Evolutionary conservation across 2,888 invertebrate species (phyloP).

Genomic region (Plagodis dolabraria): DNA sequence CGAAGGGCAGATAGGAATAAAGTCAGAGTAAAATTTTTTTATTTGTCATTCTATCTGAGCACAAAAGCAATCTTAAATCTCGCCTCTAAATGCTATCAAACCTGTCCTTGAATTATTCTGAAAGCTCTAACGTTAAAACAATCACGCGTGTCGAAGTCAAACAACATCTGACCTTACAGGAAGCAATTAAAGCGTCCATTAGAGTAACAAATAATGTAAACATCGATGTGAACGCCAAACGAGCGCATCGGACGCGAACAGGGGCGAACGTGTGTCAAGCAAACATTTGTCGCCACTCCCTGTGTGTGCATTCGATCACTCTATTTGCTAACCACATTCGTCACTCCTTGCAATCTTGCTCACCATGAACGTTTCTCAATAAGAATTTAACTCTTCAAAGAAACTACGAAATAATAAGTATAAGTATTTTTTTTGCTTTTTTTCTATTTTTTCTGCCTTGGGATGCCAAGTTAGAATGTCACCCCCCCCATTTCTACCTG

Average conservation of each 20-base stretch:
- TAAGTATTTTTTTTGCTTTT: too few relatives aligned
- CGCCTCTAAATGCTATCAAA: slow-evolving; percentile 36
- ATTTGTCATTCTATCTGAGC: too few relatives aligned
- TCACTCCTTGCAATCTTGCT: slow-evolving; percentile 6
- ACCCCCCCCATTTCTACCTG: too few relatives aligned
- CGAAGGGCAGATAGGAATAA: too few relatives aligned
- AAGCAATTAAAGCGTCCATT: slow-evolving; percentile 75
- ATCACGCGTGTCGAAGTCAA: slow-evolving; percentile 44
- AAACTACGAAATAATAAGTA: too few relatives aligned
- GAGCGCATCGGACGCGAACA: slow-evolving; percentile 45
- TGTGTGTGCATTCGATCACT: slow-evolving; percentile 59
- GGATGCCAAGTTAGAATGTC: too few relatives aligned
- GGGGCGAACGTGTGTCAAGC: slow-evolving; percentile 49
- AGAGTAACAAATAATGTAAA: slow-evolving; percentile 71
- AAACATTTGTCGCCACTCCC: slow-evolving; percentile 73
- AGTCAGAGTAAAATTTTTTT: too few relatives aligned
- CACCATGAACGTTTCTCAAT: background rate
- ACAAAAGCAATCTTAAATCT: too few relatives aligned
- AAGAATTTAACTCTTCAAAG: too few relatives aligned
- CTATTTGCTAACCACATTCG: slow-evolving; percentile 49
- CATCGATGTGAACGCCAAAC: slow-evolving; percentile 57
- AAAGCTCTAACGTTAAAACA: slow-evolving; percentile 17
- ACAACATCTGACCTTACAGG: slow-evolving; percentile 58
- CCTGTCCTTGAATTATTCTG: background rate
- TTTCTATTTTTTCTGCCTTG: too few relatives aligned